A percentile compares a stretch with the other conserved stretches of the same genome.
These are phyloP conservation scores for Heterohyrax brucei DNA, from an alignment of 2,797 vertebrate species.

Conservation along the genomic window DNA sequence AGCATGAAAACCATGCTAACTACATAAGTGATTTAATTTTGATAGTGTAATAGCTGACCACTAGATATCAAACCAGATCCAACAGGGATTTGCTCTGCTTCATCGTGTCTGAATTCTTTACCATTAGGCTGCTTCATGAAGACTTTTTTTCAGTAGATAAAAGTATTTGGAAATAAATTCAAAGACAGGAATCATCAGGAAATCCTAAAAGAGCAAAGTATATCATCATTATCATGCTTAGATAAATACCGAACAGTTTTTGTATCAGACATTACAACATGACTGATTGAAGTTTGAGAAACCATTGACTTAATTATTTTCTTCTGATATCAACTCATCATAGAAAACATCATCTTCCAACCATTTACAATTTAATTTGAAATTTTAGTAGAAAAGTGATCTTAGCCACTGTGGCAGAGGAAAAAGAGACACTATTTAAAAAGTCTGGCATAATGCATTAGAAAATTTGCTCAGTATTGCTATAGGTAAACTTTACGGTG, in stretches of 20 bases:
- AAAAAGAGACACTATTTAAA: neutral
- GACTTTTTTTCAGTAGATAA: neutral
- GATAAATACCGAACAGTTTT: neutral
- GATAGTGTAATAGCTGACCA: slow-evolving; percentile 47
- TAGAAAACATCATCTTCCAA: slow-evolving; percentile 45
- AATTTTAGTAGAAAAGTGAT: neutral
- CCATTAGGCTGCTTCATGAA: neutral
- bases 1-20: slow-evolving; percentile 61
- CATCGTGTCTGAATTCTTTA: neutral
- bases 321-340: slow-evolving; percentile 30
- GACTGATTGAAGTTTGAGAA: slow-evolving; percentile 22
- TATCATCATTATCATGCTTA: neutral
- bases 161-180: slow-evolving; percentile 38
- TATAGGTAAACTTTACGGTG: neutral
- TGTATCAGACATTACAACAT: neutral
- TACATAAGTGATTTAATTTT: slow-evolving; percentile 67
- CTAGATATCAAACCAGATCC: slow-evolving; percentile 50
- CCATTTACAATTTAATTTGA: neutral
- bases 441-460: neutral
- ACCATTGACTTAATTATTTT: neutral
- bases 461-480: neutral
- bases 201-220: slow-evolving; percentile 7
- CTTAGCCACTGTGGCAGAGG: neutral
- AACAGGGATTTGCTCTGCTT: neutral
- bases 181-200: neutral